Evolutionary conservation across 2,113 vertebrate species (phyloP).

Genomic region (Athene cunicularia): DNA sequence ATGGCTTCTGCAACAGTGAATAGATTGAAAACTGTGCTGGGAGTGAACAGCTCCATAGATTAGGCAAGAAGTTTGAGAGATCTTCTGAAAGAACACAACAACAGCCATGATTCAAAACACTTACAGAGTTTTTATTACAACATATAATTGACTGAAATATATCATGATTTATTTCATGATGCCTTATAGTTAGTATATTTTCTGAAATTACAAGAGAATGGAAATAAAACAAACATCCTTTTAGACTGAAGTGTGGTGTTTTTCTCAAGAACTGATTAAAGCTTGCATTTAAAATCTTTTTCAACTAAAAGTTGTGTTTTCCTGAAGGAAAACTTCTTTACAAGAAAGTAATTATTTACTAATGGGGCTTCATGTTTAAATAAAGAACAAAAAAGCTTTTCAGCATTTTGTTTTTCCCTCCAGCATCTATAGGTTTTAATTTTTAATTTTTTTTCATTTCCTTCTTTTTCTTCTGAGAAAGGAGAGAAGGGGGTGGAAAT

Average conservation of each 20-base stretch:
- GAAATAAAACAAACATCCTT: slow-evolving; percentile 41
- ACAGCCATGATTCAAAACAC: slow-evolving; percentile 32
- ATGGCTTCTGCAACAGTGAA: slow-evolving; percentile 53
- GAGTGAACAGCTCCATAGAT: slow-evolving; percentile 24
- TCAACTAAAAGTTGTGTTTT: background rate
- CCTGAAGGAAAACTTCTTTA: background rate
- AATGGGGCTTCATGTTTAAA: background rate
- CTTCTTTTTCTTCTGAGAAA: background rate
- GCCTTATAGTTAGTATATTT: slow-evolving; percentile 27
- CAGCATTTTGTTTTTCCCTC: background rate
- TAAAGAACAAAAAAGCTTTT: background rate
- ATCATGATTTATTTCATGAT: background rate
- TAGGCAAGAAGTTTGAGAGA: slow-evolving; percentile 33
- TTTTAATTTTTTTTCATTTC: background rate
- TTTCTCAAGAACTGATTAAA: background rate
- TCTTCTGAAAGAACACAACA: slow-evolving; percentile 40
- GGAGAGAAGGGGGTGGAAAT: background rate
- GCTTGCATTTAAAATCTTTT: background rate
- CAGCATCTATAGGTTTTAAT: background rate
- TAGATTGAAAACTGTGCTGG: slow-evolving; percentile 17
- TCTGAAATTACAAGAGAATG: slow-evolving; percentile 5
- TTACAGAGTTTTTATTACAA: slow-evolving; percentile 16
- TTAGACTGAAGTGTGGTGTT: background rate
- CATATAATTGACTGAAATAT: slow-evolving; percentile 48
- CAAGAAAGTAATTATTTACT: slow-evolving; percentile 9